Base-by-base conservation (phyloP, 2,888 invertebrate genomes). In the Eupeodes luniger region DNA sequence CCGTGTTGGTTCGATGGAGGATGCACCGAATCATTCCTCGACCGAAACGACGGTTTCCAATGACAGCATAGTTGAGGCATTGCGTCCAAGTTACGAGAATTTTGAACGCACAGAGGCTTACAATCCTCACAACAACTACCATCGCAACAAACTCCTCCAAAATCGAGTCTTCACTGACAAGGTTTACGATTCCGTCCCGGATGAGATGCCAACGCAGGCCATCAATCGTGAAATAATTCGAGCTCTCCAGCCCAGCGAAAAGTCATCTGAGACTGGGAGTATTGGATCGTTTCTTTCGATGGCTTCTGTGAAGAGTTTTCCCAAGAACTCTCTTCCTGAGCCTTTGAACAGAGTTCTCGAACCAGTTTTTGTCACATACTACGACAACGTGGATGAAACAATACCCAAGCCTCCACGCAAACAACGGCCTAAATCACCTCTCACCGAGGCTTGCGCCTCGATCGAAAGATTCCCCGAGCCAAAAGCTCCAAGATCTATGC, bases 251-350 rank as follows among this genome's bases (percentile, higher is more conserved):
- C 91, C 92, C 7, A 91, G 92, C 0, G 93, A 93, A 19, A 93
- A 91, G 57, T 93, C 93, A 10, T 92, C 93, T 2, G 93, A 93
- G 9, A 95, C 95, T 0, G 94, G 94, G 6, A 95, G 95, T 5
- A 95, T 97, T 0, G 96, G 97, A 66, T 97, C 97, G 0, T 97
- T 96, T 91, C 94, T 97, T 6, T 97, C 97, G 0, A 97, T 97
- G 97, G 97, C 97, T 34, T 97, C 97, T 3, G 96, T 97, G 11
- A 96, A 96, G 91, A 96, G 96, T n/a, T 98, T 97, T 91, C 97
- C 97, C 1, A 96, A 96, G 95, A 92, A 96, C 5, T 95, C 95
- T 90, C 95, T 96, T 80, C 96, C 96, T 4, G 97, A 97, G 91
- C 97, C 97, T 0, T 92, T 97, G 12, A 96, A 96, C 74, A 95